These are phyloP conservation scores for Leptinotarsa haldemani DNA, from an alignment of 2,888 invertebrate genomes.

Conservation along the genomic window DNA sequence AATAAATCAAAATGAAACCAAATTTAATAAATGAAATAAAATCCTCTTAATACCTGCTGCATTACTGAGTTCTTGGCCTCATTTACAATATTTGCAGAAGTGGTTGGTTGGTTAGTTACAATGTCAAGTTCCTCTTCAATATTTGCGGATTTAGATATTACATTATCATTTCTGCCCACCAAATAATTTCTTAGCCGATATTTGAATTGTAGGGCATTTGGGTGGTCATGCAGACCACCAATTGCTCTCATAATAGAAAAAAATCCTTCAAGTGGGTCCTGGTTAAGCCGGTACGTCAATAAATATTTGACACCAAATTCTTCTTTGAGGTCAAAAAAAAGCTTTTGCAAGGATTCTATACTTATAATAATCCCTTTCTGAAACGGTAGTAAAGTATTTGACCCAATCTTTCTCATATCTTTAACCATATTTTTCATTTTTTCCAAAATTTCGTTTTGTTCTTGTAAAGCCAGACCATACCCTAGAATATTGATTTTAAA, in stretches of 20 bases:
- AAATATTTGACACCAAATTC: slow-evolving; percentile 39
- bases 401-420: slow-evolving; percentile 35
- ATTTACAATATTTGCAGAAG: background rate
- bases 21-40: background rate
- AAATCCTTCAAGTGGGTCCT: slow-evolving; percentile 41
- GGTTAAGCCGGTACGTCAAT: slow-evolving; percentile 39
- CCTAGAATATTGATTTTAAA: background rate
- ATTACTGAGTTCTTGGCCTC: slow-evolving; percentile 18
- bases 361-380: slow-evolving; percentile 48
- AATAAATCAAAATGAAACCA: slow-evolving; percentile 1
- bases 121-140: slow-evolving; percentile 9
- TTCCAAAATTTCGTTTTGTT: slow-evolving; percentile 45
- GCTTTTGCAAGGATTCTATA: slow-evolving; percentile 32
- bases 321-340: slow-evolving; percentile 32
- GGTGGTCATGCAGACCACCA: slow-evolving; percentile 46
- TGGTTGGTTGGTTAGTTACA: too few species aligned
- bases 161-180: slow-evolving; percentile 39
- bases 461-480: slow-evolving; percentile 43
- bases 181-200: slow-evolving; percentile 38
- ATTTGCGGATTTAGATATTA: slow-evolving; percentile 44
- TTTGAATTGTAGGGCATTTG: slow-evolving; percentile 45
- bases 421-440: slow-evolving; percentile 37
- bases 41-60: background rate
- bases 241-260: slow-evolving; percentile 44
- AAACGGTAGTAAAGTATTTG: slow-evolving; percentile 44